Base-by-base conservation (phyloP, 2,888 invertebrate genomes). In the Ganaspis brasiliensis region DNA sequence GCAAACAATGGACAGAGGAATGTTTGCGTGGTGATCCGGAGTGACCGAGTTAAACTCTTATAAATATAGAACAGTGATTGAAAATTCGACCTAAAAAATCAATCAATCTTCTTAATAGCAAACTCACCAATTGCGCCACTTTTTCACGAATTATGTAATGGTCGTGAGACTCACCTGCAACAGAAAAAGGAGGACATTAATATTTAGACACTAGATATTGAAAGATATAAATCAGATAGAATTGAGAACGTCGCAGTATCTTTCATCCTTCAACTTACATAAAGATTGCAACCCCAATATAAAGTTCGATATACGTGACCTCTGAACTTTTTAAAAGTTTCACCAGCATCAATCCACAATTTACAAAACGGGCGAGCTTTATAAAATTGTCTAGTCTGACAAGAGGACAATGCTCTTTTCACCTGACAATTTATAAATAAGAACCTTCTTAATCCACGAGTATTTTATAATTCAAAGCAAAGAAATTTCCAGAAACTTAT, bases 91-190 rank as follows among this genome's bases (percentile, higher is more conserved):
- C 49, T 49, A 2, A 49, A 49, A 16, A 49, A 49, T 49, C 49
- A 49, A 49, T 49, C 49, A 49, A 49, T 49, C 49, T 49, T 49
- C 16, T 16, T 49, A 40, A 12, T 40, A 40, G 16, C n/a, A 49
- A 49, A 49, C 49, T 49, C 6, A 49, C 49, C 49, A 49, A 49
- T 49, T 49, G 16, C 49, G 16, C n/a, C 49, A 49, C 16, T 49
- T 49, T 49, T 49, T 49, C n/a, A 16, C 6, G 2, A 16, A n/a
- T 67, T 24, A 26, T 12, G 67, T 45, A 67, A 67, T n/a, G n/a
- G 40, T 45, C 21, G 21, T 45, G 21, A 67, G 6, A 67, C 67
- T 21, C 45, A 67, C 45, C 67, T 67, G 67, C n/a, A 67, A 45
- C 45, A 67, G n/a, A 45, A 67, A 40, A 12, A 67, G 14, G 37